Evolutionary conservation across 35 echinoderm and acorn worm genomes (phyloP).

Genomic region (Ptychodera flava): DNA sequence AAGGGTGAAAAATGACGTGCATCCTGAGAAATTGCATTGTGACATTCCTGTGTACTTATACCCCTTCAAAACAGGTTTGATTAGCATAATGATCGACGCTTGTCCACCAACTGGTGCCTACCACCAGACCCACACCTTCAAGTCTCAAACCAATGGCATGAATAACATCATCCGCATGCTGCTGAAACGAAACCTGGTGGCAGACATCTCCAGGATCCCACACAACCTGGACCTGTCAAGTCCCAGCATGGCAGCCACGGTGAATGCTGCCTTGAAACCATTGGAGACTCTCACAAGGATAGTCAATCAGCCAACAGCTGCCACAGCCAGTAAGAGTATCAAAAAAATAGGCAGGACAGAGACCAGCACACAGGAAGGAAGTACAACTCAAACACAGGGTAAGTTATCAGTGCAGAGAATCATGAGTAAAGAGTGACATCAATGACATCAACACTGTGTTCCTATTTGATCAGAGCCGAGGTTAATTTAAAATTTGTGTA

Average conservation of each 20-base stretch:
- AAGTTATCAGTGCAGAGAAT: not conserved
- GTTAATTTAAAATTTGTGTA: too few relatives aligned
- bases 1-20: too few relatives aligned
- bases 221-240: constrained; percentile 92
- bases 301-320: constrained; percentile 78
- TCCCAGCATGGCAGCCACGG: constrained; percentile 89
- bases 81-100: constrained; percentile 93
- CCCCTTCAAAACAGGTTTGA: too few relatives aligned
- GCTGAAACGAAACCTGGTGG: constrained; percentile 68
- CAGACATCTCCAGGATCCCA: constrained; percentile 73
- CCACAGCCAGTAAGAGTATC: not conserved
- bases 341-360: not conserved
- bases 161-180: constrained; percentile 90
- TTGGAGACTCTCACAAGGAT: constrained; percentile 83
- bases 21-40: too few relatives aligned
- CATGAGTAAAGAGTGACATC: too few relatives aligned
- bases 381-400: not conserved
- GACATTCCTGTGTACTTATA: too few relatives aligned
- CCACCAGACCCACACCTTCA: constrained; percentile 21
- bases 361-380: not conserved
- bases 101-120: constrained; percentile 51
- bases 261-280: constrained; percentile 95
- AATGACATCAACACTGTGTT: too few relatives aligned
- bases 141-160: constrained; percentile 58
- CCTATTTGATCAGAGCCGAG: too few relatives aligned